A percentile compares a stretch with the other conserved stretches of the same genome.
Conservation (phyloP, 2,113 vertebrate genomes). For the Nannobrachium achirus region DNA sequence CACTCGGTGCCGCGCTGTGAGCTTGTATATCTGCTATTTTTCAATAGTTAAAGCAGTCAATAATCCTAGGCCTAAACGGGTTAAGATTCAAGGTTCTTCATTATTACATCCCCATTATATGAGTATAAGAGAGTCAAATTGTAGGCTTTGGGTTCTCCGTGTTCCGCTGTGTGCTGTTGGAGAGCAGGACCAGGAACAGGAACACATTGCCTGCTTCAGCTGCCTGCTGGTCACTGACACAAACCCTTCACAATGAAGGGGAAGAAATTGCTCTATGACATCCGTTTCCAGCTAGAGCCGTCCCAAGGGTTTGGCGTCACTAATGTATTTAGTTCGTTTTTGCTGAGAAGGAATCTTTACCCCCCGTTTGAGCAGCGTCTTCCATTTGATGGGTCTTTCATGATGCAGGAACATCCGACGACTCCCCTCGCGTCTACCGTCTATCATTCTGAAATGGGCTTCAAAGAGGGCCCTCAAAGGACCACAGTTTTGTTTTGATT, state of each 20-base stretch:
- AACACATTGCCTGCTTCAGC: conserved; percentile 14
- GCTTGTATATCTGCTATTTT: too few relatives aligned
- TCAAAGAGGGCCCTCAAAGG: background rate
- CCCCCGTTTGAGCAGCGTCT: conserved; percentile 2
- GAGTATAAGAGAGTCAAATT: background rate
- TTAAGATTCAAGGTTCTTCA: too few relatives aligned
- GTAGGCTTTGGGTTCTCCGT: background rate
- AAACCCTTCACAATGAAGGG: conserved; percentile 21
- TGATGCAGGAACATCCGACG: background rate
- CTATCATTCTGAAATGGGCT: conserved; percentile 3
- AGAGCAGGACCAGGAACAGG: conserved; percentile 24
- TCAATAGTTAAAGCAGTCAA: too few relatives aligned
- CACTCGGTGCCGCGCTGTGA: too few relatives aligned
- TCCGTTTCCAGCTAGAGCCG: conserved; percentile 38
- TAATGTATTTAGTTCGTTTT: conserved; percentile 29
- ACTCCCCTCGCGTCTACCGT: background rate
- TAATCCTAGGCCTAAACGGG: too few relatives aligned
- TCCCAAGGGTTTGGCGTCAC: conserved; percentile 32
- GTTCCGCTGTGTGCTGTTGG: conserved; percentile 42
- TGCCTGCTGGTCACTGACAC: conserved; percentile 17
- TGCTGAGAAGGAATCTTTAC: conserved; percentile 7
- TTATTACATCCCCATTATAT: background rate
- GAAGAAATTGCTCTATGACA: conserved; percentile 3
- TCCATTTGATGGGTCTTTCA: conserved; percentile 1
- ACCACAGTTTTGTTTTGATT: background rate